phyloP scores from a whole-genome alignment of 1,140 invertebrate genomes.

The Pissodes strobi region DNA sequence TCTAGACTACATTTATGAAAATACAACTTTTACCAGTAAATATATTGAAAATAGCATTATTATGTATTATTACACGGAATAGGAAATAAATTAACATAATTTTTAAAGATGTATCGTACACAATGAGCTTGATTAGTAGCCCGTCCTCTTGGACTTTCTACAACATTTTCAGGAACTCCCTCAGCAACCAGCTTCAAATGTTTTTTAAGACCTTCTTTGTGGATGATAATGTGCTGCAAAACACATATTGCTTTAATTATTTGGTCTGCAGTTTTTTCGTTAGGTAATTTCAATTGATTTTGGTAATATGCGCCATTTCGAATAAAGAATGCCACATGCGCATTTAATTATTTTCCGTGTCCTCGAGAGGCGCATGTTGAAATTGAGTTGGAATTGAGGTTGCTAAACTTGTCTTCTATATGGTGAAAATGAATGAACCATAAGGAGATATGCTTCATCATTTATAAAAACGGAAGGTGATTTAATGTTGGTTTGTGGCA shows the following conservation, averaged over 20 bases:
- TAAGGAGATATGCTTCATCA: too few species aligned
- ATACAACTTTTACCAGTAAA: background rate
- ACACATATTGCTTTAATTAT: background rate
- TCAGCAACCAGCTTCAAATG: too few species aligned
- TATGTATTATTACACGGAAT: background rate
- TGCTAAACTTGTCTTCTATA: background rate
- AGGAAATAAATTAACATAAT: background rate
- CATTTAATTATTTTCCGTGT: background rate
- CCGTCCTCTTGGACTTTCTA: background rate
- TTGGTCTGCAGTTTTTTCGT: background rate
- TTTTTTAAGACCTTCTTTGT: too few species aligned
- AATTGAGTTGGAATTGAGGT: too few species aligned
- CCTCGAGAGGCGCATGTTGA: background rate
- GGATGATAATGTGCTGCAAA: too few species aligned
- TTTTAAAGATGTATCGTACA: background rate
- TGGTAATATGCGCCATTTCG: background rate
- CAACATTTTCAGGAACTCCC: too few species aligned
- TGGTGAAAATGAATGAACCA: background rate
- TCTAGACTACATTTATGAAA: too few species aligned
- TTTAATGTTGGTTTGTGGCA: background rate
- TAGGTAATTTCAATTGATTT: background rate
- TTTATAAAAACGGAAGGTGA: background rate
- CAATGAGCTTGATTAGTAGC: background rate
- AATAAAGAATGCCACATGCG: background rate
- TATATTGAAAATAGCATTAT: background rate